Conservation (phyloP, 2,888 invertebrate species). For the Scrobipalpa atriplicella region DNA sequence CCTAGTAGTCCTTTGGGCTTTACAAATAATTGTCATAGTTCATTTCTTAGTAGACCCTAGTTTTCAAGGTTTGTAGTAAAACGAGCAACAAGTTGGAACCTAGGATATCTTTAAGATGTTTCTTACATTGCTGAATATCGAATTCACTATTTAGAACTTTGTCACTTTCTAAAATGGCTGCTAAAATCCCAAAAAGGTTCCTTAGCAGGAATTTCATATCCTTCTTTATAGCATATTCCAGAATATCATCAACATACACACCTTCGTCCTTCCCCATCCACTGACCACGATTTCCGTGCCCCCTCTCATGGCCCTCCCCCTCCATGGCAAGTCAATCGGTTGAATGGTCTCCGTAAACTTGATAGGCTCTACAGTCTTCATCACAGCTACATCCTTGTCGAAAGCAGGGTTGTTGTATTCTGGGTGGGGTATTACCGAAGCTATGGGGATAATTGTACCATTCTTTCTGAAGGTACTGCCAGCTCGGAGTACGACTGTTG, state of each 20-base stretch:
- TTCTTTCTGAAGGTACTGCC: conserved; percentile 69
- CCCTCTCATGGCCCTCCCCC: conserved; percentile 46
- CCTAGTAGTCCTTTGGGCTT: too few species aligned
- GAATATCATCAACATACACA: conserved; percentile 33
- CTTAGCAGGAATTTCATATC: too few species aligned
- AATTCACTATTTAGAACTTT: too few species aligned
- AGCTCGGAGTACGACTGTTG: conserved; percentile 68
- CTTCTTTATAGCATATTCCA: background rate
- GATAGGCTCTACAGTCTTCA: conserved; percentile 65
- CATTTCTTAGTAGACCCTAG: too few species aligned
- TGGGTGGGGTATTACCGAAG: conserved; percentile 66
- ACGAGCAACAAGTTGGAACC: too few species aligned
- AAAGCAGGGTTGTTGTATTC: conserved; percentile 64
- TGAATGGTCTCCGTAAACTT: conserved; percentile 56
- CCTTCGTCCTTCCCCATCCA: conserved; percentile 71
- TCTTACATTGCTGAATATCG: too few species aligned
- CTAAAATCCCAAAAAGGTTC: too few species aligned
- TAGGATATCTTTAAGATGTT: too few species aligned
- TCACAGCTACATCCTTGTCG: conserved; percentile 72
- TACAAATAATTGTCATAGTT: too few species aligned
- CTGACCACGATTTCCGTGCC: conserved; percentile 58
- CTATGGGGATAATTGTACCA: conserved; percentile 71
- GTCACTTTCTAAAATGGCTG: too few species aligned
- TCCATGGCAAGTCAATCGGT: conserved; percentile 55
- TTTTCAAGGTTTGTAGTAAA: too few species aligned